Evolutionary conservation across 2,113 vertebrate genomes (phyloP), one percentile per base, ranked within the genome.

Genomic region (Polyodon spathula): DNA sequence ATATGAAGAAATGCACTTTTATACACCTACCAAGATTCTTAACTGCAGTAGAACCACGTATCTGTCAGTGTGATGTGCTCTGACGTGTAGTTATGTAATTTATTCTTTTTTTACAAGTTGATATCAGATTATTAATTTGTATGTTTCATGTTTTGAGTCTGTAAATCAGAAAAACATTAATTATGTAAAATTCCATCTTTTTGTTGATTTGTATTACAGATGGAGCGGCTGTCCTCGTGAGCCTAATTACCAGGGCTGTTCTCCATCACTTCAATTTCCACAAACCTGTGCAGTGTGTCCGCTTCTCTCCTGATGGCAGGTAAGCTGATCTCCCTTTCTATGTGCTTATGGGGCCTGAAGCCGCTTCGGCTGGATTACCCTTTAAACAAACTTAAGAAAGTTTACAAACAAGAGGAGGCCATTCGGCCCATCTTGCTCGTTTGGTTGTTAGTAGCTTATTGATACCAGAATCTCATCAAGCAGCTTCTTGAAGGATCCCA

Each of bases 291-390:
- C 88, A 79, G 70, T 92, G 92, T 39, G 65, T 99, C 71, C 76
- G 83, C 66, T 99, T 99, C 82, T 97, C 94, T 2, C 95, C 95
- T 0, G 90, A 97, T 14, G 93, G 94, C 83, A 94, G 89, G 96
- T 98, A 60, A 75, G 66, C 53, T 7, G 5, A 55, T 10, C 10
- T 53, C 15, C 16, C 6, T 6, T 53, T 11, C 51, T n/a, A 2
- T 53, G 12, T n/a, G 51, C 16, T 53, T 53, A 11, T 46, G 8
- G 44, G 27, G 27, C 27, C 27, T 27, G 27, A 27, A 27, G 27
- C 27, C 27, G 2, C 6, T 10, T 14, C 11, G 9, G 10, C 38
- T 39, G 12, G 11, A 37, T n/a, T 40, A 4, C 56, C 8, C 6
- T 27, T 12, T 39, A 12, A n/a, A n/a, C n/a, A n/a, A n/a, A n/a